phyloP scores from a whole-genome alignment of 37 sponge, comb jelly and placozoan genomes.

The Petrosia ficiformis region DNA sequence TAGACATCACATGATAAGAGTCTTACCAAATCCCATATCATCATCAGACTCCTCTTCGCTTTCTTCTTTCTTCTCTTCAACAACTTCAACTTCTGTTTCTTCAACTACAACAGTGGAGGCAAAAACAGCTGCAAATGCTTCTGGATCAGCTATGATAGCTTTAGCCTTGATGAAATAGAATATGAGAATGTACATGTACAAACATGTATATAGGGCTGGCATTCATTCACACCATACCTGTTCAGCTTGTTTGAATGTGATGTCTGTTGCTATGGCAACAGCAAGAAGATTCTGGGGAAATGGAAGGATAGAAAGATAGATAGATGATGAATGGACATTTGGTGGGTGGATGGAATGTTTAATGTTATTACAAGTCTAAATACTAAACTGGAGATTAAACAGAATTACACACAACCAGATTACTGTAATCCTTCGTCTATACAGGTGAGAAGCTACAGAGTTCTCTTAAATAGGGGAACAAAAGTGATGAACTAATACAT shows the following conservation, averaged over 20 bases:
- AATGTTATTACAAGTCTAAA: too few relatives aligned
- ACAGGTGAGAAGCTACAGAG: neutral
- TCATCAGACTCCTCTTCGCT: conserved; percentile 71
- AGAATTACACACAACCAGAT: neutral
- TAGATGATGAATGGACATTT: too few relatives aligned
- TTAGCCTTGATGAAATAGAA: conserved; percentile 52
- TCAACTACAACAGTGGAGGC: conserved; percentile 32
- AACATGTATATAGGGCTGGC: neutral
- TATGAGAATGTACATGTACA: conserved; percentile 5
- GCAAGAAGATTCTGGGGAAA: conserved; percentile 90
- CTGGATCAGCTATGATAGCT: conserved; percentile 86
- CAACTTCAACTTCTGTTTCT: conserved; percentile 42
- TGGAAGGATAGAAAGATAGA: too few relatives aligned
- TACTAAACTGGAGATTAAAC: too few relatives aligned
- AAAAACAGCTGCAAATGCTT: conserved; percentile 72
- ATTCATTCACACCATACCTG: conserved; percentile 38
- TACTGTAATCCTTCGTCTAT: neutral
- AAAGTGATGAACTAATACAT: too few relatives aligned
- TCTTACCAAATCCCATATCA: conserved; percentile 83
- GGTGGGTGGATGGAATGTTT: too few relatives aligned
- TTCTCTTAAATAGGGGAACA: too few relatives aligned
- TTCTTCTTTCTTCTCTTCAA: conserved; percentile 21
- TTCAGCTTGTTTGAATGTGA: conserved; percentile 95
- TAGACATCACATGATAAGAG: neutral
- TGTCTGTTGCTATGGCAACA: conserved; percentile 92